Conservation (phyloP, 1,140 invertebrate species). For the Ips nitidus region DNA sequence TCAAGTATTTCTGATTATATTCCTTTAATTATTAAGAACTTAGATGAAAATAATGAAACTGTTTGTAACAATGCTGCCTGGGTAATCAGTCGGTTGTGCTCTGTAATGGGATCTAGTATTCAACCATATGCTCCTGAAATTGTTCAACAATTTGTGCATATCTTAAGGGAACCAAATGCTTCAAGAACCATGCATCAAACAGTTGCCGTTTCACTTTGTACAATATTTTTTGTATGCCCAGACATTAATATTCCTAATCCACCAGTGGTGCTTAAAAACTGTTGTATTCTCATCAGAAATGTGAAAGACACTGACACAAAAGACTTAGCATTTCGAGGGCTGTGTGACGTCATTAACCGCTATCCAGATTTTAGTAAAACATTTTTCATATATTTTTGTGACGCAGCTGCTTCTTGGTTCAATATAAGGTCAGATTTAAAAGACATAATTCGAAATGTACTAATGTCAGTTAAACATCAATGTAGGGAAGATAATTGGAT, state of each 20-base stretch:
- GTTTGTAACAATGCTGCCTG: conserved; percentile 99
- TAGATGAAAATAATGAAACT: conserved; percentile 96
- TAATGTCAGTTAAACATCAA: conserved; percentile 46
- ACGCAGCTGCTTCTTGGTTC: conserved; percentile 50
- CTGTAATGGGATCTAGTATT: conserved; percentile 75
- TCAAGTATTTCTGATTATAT: conserved; percentile 92
- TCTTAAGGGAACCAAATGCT: conserved; percentile 39
- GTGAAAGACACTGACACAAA: conserved; percentile 99
- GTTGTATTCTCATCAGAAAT: conserved; percentile 94
- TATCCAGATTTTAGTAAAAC: conserved; percentile 46
- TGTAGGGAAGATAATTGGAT: conserved; percentile 46
- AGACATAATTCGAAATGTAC: conserved; percentile 45
- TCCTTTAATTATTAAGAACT: conserved; percentile 92
- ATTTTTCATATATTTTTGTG: conserved; percentile 51
- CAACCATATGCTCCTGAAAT: conserved; percentile 46
- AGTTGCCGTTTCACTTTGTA: conserved; percentile 98
- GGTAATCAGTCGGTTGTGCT: conserved; percentile 96
- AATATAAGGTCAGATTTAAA: conserved; percentile 47
- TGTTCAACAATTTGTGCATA: conserved; percentile 42
- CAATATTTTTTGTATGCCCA: conserved; percentile 98
- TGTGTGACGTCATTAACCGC: conserved; percentile 71
- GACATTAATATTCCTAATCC: conserved; percentile 97
- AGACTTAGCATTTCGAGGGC: conserved; percentile 96
- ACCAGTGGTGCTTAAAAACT: conserved; percentile 98
- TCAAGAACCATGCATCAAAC: conserved; percentile 48